These are phyloP conservation scores for Cuniculus paca DNA, from an alignment of 2,797 vertebrate species.

Conservation along the genomic window DNA sequence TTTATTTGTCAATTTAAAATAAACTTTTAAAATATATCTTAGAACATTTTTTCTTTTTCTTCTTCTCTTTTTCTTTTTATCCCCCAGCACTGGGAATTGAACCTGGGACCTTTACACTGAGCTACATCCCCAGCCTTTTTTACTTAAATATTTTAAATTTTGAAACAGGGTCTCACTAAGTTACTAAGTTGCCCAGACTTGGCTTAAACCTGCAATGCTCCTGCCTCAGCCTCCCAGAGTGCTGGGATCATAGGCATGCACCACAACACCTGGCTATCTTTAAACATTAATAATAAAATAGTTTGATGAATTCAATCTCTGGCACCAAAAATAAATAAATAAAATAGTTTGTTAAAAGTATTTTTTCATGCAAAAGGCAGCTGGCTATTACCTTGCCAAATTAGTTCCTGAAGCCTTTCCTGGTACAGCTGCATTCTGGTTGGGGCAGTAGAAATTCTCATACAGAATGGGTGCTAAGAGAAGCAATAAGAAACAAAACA, in stretches of 20 bases:
- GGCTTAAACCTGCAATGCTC: not conserved
- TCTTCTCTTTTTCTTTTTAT: not conserved
- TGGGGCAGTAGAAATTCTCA: slow-evolving; percentile 95
- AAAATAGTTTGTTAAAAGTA: not conserved
- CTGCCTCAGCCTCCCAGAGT: not conserved
- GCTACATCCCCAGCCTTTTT: not conserved
- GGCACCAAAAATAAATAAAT: no score
- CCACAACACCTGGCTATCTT: not conserved
- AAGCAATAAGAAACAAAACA: slow-evolving; percentile 44
- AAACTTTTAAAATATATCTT: not conserved
- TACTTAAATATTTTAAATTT: not conserved
- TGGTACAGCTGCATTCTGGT: slow-evolving; percentile 85
- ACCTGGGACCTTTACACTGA: not conserved
- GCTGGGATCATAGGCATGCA: not conserved
- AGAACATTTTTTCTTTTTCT: not conserved
- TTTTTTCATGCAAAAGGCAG: slow-evolving; percentile 35
- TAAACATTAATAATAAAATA: not conserved
- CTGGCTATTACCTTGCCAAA: slow-evolving; percentile 85
- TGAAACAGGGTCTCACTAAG: not conserved
- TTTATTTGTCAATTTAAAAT: not conserved
- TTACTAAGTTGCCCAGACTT: not conserved
- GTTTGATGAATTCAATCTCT: not conserved
- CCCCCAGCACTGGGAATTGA: not conserved
- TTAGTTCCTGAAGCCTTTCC: slow-evolving; percentile 73
- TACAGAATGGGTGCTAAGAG: slow-evolving; percentile 92